These are phyloP conservation scores for Xiphophorus maculatus DNA, from an alignment of 2,113 vertebrate genomes.

Conservation along the genomic window DNA sequence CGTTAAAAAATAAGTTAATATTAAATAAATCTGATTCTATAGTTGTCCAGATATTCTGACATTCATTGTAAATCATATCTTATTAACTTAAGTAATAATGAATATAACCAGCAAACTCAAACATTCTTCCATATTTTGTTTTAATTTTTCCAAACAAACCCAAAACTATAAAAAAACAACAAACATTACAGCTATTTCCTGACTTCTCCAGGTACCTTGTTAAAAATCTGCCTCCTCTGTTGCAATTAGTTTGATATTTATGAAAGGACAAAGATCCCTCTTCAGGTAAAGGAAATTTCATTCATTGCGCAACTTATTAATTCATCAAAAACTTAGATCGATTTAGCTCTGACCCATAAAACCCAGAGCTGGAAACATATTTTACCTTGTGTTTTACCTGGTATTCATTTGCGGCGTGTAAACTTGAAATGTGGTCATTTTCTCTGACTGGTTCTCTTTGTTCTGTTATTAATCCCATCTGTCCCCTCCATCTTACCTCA, in stretches of 20 bases:
- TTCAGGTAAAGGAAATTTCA: not conserved
- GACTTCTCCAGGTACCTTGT: not conserved
- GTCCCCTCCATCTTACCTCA: conserved; percentile 83
- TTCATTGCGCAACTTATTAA: not conserved
- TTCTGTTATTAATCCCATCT: conserved; percentile 38
- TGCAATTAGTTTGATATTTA: not conserved
- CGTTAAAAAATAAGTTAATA: too few relatives aligned
- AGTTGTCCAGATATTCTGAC: not conserved
- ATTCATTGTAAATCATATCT: too few relatives aligned
- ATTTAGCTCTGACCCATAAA: not conserved
- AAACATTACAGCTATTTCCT: not conserved
- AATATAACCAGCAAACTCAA: not conserved
- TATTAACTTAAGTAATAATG: not conserved
- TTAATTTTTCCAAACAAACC: not conserved
- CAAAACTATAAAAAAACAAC: not conserved
- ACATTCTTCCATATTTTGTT: not conserved
- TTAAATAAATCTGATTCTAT: not conserved
- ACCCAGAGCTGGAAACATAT: not conserved
- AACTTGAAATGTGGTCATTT: conserved; percentile 25
- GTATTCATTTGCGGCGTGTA: conserved; percentile 18
- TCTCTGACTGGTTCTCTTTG: conserved; percentile 21
- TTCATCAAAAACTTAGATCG: not conserved
- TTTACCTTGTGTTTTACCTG: conserved; percentile 1
- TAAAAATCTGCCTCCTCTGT: not conserved
- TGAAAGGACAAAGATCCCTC: too few relatives aligned